phyloP scores from a whole-genome alignment of 2,888 invertebrate genomes.

The Autographa pulchrina region DNA sequence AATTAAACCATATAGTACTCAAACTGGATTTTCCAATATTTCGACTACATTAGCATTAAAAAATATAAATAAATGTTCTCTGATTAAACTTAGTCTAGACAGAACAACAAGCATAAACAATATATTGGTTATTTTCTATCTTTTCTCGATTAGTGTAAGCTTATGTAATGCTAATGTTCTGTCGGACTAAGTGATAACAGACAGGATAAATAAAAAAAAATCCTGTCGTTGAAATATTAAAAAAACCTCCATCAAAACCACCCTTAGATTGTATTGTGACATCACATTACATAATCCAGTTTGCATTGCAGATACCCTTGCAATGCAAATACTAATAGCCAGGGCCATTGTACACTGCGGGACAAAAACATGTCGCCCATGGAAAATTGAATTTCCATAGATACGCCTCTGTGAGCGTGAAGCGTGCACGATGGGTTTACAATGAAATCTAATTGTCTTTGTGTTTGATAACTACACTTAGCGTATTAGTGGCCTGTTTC shows the following conservation, averaged over 20 bases:
- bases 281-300: constrained; percentile 77
- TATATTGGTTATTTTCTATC: too few species aligned
- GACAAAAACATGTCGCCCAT: constrained; percentile 77
- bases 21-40: too few species aligned
- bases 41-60: too few species aligned
- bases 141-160: too few species aligned
- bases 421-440: constrained; percentile 48
- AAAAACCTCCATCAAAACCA: constrained; percentile 2
- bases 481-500: constrained; percentile 38
- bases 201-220: too few species aligned
- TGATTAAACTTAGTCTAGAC: too few species aligned
- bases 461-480: constrained; percentile 51
- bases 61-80: too few species aligned
- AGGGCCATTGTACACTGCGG: constrained; percentile 69
- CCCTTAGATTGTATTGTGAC: constrained; percentile 25
- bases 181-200: too few species aligned
- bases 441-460: constrained; percentile 58
- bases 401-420: constrained; percentile 61
- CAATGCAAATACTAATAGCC: constrained; percentile 82
- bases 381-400: constrained; percentile 85
- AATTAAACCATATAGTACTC: too few species aligned
- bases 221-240: too few species aligned
- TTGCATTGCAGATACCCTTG: constrained; percentile 86
- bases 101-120: too few species aligned
- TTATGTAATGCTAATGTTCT: too few species aligned